Percentiles rank a stretch among this genome's conserved stretches.
phyloP scores from a whole-genome alignment of 2,113 vertebrate genomes.

The Solenodon paradoxus region DNA sequence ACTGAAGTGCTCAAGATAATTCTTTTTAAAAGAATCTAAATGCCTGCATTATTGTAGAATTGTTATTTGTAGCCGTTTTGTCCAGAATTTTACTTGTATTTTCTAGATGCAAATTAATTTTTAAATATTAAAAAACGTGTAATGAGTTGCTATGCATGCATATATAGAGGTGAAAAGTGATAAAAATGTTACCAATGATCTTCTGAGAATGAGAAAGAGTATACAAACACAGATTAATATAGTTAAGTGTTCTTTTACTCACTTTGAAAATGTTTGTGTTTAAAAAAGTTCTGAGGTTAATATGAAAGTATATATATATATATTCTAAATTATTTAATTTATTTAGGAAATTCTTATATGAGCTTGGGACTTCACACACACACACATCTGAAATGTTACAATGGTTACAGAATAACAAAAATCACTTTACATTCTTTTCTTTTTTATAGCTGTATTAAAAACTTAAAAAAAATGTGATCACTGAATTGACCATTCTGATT shows the following conservation, averaged over 20 bases:
- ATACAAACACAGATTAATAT: neutral
- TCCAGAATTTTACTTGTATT: neutral
- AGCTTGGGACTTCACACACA: neutral
- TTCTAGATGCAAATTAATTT: neutral
- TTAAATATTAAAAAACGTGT: neutral
- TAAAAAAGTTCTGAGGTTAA: neutral
- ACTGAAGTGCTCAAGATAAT: neutral
- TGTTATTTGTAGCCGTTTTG: neutral
- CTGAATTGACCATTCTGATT: neutral
- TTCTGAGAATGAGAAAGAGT: neutral
- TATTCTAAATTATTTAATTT: neutral
- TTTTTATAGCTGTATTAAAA: neutral
- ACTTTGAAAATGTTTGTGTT: neutral
- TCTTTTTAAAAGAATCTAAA: neutral
- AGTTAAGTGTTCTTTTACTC: neutral
- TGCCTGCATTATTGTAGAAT: neutral
- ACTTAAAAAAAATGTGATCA: neutral
- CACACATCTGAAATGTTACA: neutral
- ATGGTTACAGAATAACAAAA: neutral
- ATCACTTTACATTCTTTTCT: neutral
- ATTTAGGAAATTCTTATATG: neutral
- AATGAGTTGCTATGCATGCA: fast-evolving
- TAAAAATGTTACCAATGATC: neutral
- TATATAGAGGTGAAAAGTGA: neutral
- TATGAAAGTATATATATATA: neutral